Conservation (phyloP, 2,113 vertebrate species). For the Astur gentilis region DNA sequence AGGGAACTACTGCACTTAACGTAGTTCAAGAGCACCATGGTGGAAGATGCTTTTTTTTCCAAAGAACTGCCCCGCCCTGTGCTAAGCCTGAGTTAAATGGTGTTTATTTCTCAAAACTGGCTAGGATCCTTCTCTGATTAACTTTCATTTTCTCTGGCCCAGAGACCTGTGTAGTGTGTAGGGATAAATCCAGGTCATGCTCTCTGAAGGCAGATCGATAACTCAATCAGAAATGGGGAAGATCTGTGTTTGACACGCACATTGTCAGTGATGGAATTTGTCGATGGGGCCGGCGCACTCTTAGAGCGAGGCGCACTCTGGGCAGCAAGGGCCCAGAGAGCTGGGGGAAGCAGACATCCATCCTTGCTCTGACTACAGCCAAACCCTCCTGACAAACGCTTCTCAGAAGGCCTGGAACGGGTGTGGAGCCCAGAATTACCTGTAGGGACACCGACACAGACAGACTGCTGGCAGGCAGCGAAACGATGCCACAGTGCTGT, state of each 20-base stretch:
- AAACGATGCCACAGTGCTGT: neutral
- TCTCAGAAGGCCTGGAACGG: neutral
- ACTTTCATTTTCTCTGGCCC: slow-evolving; percentile 18
- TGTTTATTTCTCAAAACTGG: neutral
- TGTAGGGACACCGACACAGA: neutral
- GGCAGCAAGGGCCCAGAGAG: neutral
- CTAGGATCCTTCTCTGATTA: slow-evolving; percentile 4
- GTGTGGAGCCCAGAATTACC: neutral
- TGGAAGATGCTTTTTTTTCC: neutral
- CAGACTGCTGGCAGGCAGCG: neutral
- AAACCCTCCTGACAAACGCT: neutral
- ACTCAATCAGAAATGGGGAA: slow-evolving; percentile 28
- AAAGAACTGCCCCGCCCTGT: neutral
- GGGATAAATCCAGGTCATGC: neutral
- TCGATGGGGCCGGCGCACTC: neutral
- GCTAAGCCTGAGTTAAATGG: neutral
- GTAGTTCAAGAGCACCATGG: neutral
- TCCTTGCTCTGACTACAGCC: neutral
- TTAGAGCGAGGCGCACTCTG: neutral
- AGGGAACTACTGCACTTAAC: neutral
- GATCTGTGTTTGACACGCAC: neutral
- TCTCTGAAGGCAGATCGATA: slow-evolving; percentile 19
- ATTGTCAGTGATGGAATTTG: neutral
- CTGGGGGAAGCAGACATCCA: neutral
- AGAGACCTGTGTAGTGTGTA: neutral